A percentile compares a stretch with the other conserved stretches of the same genome.
phyloP scores from a whole-genome alignment of 1,140 invertebrate species.

The Drosophila sulfurigaster region DNA sequence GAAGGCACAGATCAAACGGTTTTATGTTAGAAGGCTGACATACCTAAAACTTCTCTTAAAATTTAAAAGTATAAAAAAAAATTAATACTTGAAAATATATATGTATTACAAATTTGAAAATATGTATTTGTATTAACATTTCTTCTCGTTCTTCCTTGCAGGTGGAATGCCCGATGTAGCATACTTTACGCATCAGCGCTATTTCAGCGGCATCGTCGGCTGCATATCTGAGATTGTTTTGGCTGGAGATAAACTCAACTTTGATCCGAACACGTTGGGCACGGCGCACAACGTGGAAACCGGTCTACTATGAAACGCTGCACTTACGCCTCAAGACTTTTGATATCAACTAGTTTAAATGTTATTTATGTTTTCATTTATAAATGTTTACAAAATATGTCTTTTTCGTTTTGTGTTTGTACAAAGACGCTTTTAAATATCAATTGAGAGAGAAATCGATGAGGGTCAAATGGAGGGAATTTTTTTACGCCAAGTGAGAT shows the following conservation, averaged over 20 bases:
- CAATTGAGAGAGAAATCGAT: constrained; percentile 31
- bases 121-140: not conserved
- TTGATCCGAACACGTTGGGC: constrained; percentile 82
- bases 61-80: too few species aligned
- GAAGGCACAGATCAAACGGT: too few species aligned
- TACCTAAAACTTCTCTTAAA: too few species aligned
- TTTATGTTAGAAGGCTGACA: too few species aligned
- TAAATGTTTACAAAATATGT: constrained; percentile 53
- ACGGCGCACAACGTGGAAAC: constrained; percentile 84
- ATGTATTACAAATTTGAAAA: too few species aligned
- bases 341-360: constrained; percentile 79
- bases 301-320: constrained; percentile 81
- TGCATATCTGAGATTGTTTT: constrained; percentile 93
- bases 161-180: constrained; percentile 91
- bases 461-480: constrained; percentile 22
- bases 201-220: constrained; percentile 90
- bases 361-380: constrained; percentile 61
- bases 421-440: constrained; percentile 79
- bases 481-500: constrained; percentile 71
- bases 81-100: too few species aligned
- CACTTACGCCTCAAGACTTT: constrained; percentile 75
- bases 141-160: constrained; percentile 65
- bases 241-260: constrained; percentile 88
- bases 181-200: constrained; percentile 88
- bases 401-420: constrained; percentile 70